A percentile compares a stretch with the other conserved stretches of the same genome.
phyloP scores from a whole-genome alignment of 2,797 vertebrate species.

The Menidia menidia region DNA sequence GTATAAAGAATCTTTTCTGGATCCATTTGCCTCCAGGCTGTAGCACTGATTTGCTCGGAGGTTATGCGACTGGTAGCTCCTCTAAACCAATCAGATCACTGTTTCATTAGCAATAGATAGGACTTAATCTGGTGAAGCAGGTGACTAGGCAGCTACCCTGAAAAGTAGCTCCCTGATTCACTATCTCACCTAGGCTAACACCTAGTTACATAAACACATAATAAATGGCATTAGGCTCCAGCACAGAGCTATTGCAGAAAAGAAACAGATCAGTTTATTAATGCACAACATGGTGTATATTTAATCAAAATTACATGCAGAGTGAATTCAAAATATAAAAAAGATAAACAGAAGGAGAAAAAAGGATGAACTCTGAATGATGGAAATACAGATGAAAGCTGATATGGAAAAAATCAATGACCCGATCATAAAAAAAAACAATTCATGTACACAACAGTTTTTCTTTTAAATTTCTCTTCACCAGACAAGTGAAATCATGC shows the following conservation, averaged over 20 bases:
- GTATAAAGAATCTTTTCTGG: conserved; percentile 17
- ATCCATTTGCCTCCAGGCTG: conserved; percentile 23
- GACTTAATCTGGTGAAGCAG: conserved; percentile 56
- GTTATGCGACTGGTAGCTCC: conserved; percentile 34
- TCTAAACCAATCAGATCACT: conserved; percentile 50
- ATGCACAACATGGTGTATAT: conserved; percentile 57
- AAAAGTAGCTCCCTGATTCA: conserved; percentile 38
- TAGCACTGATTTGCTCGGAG: conserved; percentile 4
- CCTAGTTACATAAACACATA: conserved; percentile 60
- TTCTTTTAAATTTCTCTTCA: conserved; percentile 47
- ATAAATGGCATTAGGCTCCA: conserved; percentile 49
- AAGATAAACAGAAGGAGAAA: conserved; percentile 39
- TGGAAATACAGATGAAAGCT: conserved; percentile 43
- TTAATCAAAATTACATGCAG: conserved; percentile 60
- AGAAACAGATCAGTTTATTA: conserved; percentile 74
- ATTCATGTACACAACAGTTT: conserved; percentile 35
- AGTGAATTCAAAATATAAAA: conserved; percentile 25
- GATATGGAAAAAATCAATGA: conserved; percentile 46
- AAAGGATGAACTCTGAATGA: conserved; percentile 21
- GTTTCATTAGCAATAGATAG: conserved; percentile 18
- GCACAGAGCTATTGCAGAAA: conserved; percentile 62
- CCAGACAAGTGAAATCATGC: conserved; percentile 53
- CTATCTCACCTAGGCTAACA: conserved; percentile 44
- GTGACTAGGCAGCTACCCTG: conserved; percentile 53
- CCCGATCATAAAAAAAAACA: conserved; percentile 30